Conservation (phyloP, 2,888 invertebrate species). For the Patella caerulea region DNA sequence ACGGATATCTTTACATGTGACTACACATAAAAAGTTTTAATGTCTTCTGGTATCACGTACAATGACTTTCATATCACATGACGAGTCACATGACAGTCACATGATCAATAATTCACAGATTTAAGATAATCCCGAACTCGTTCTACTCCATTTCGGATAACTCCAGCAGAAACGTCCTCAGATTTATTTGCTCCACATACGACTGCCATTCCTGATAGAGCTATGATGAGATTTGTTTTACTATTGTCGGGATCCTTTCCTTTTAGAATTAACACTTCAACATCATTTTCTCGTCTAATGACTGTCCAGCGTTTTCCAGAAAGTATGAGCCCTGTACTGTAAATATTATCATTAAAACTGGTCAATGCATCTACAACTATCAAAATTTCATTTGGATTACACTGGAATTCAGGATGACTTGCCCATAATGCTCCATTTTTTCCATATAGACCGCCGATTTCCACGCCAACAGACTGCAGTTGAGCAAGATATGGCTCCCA, state of each 20-base stretch:
- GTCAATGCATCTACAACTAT: constrained; percentile 21
- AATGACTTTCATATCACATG: background rate
- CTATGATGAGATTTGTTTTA: constrained; percentile 29
- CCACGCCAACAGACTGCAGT: constrained; percentile 26
- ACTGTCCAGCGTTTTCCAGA: constrained; percentile 33
- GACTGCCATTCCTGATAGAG: constrained; percentile 24
- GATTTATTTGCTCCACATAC: constrained; percentile 29
- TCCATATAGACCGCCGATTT: constrained; percentile 29
- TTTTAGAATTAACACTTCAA: constrained; percentile 26
- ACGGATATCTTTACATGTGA: no score
- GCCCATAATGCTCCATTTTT: constrained; percentile 35
- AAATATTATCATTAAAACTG: constrained; percentile 26
- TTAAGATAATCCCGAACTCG: constrained; percentile 34
- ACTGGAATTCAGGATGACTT: constrained; percentile 18
- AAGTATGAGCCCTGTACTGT: constrained; percentile 25
- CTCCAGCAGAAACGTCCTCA: constrained; percentile 25
- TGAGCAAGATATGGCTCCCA: constrained; percentile 32
- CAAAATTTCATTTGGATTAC: constrained; percentile 28
- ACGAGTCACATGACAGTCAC: background rate
- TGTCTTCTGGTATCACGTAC: no score
- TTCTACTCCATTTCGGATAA: constrained; percentile 26
- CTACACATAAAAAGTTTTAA: no score
- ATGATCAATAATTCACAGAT: constrained; percentile 19
- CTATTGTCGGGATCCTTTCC: constrained; percentile 31
- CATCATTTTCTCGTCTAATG: constrained; percentile 28